Conservation (phyloP, 2,888 invertebrate genomes). For the Gymnoscelis rufifasciata region DNA sequence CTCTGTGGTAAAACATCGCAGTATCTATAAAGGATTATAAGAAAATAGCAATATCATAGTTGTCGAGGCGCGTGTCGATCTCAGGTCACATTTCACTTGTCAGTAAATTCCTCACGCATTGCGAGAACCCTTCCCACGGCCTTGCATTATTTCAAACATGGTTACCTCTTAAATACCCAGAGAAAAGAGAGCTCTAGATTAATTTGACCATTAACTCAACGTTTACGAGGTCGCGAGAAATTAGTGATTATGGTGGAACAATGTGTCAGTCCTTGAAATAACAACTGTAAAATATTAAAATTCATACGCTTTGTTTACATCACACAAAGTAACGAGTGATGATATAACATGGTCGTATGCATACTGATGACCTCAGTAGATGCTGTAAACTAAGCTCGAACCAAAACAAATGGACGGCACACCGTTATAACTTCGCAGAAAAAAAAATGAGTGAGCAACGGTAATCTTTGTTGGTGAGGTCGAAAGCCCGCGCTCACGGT, state of each 20-base stretch:
- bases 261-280: constrained; percentile 17
- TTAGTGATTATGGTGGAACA: constrained; percentile 16
- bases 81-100: constrained; percentile 39
- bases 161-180: constrained; percentile 24
- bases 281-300: constrained; percentile 22
- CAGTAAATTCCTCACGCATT: constrained; percentile 36
- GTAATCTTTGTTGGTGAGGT: constrained; percentile 68
- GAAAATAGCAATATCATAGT: constrained; percentile 6
- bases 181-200: constrained; percentile 30
- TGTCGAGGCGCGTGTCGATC: constrained; percentile 23
- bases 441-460: constrained; percentile 67
- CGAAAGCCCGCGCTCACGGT: constrained; percentile 53
- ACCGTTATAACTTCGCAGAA: constrained; percentile 76
- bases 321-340: constrained; percentile 31
- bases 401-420: constrained; percentile 72
- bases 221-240: constrained; percentile 28
- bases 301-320: constrained; percentile 28
- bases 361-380: constrained; percentile 30
- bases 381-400: constrained; percentile 37
- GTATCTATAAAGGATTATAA: no score
- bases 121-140: constrained; percentile 41
- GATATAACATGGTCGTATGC: constrained; percentile 39
- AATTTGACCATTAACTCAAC: constrained; percentile 27
- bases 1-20: no score
- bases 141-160: constrained; percentile 37